Evolutionary conservation across 92 coral and sea anemone species (phyloP).

Genomic region (Hydrozoanthus gracilis): DNA sequence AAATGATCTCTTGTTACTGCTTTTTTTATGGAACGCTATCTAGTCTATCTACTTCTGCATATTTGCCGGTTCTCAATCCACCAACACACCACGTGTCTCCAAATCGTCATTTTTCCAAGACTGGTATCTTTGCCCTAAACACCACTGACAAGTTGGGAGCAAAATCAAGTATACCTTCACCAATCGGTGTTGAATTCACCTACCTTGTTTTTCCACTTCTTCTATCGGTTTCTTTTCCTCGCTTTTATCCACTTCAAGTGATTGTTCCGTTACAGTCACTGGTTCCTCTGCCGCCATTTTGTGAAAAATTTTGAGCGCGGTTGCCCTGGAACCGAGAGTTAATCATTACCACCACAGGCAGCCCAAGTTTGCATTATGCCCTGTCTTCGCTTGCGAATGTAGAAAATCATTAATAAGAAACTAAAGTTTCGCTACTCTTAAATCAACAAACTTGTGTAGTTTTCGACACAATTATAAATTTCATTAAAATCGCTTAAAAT

Average conservation of each 20-base stretch:
- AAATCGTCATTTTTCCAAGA: neutral
- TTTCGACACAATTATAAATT: no score
- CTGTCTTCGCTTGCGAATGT: no score
- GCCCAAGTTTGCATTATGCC: no score
- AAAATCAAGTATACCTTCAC: neutral
- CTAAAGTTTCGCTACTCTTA: no score
- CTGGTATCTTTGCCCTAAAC: neutral
- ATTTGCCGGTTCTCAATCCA: neutral
- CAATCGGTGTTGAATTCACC: neutral
- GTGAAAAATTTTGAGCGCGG: neutral
- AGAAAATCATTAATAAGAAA: no score
- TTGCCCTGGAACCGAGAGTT: slow-evolving; percentile 1
- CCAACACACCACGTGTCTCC: slow-evolving; percentile 1
- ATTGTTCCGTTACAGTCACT: slow-evolving; percentile 20
- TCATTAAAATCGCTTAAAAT: no score
- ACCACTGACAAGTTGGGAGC: neutral
- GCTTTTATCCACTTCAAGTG: slow-evolving; percentile 18
- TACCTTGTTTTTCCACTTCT: slow-evolving; percentile 35
- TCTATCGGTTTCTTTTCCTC: neutral
- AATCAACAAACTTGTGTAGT: no score
- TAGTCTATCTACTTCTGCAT: neutral
- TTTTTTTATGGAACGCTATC: no score
- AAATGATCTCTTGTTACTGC: no score
- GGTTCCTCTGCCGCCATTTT: slow-evolving; percentile 39
- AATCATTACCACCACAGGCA: no score